Conservation (phyloP, 2,113 vertebrate genomes). For the Opisthocomus hoazin region DNA sequence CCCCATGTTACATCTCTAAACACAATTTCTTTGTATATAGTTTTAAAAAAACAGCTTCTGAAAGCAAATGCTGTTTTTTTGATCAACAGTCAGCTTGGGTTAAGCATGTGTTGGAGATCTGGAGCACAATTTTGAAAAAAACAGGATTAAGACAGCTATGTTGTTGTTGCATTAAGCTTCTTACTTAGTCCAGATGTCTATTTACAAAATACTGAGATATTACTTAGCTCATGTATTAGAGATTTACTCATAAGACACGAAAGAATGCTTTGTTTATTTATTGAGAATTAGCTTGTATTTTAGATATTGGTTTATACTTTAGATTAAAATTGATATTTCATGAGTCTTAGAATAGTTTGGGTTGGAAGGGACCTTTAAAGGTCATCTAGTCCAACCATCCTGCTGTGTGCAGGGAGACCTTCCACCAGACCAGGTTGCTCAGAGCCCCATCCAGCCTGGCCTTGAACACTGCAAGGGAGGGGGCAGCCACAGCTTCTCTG, state of each 20-base stretch:
- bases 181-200: neutral
- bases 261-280: neutral
- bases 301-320: neutral
- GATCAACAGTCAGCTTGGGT: neutral
- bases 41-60: too few species aligned
- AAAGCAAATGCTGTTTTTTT: too few species aligned
- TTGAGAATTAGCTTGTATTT: neutral
- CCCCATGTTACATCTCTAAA: too few species aligned
- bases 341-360: neutral
- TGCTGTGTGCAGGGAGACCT: neutral
- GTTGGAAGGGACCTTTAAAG: neutral
- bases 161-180: neutral
- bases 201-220: neutral
- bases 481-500: too few species aligned
- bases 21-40: too few species aligned
- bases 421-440: neutral
- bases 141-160: neutral
- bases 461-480: neutral
- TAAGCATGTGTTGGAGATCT: neutral
- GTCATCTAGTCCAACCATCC: neutral
- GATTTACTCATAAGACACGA: neutral
- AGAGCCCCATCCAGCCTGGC: fast-evolving
- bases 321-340: too few species aligned
- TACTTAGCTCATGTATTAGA: neutral
- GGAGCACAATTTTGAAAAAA: neutral